These are phyloP conservation scores for Unio pictorum DNA, from an alignment of 2,888 invertebrate species.

Conservation along the genomic window DNA sequence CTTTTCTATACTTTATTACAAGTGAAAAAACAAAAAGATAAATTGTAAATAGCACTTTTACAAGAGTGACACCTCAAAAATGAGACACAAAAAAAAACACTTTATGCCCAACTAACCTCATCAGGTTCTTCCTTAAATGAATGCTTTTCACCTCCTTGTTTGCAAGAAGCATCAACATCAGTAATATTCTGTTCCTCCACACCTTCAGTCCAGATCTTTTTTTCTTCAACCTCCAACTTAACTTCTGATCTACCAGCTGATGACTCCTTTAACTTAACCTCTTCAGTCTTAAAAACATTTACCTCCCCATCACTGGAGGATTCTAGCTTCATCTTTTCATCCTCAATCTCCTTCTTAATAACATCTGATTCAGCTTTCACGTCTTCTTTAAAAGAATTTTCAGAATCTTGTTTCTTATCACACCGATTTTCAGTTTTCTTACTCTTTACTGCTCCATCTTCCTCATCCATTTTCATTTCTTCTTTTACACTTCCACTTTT, in stretches of 20 bases:
- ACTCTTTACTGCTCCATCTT: constrained; percentile 15
- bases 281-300: constrained; percentile 43
- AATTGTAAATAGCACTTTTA: background rate
- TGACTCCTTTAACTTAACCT: constrained; percentile 61
- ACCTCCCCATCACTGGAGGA: constrained; percentile 40
- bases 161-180: constrained; percentile 6
- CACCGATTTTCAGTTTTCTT: constrained; percentile 21
- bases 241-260: constrained; percentile 12
- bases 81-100: background rate
- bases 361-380: constrained; percentile 45
- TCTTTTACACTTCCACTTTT: background rate
- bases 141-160: constrained; percentile 10
- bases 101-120: constrained; percentile 6
- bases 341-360: constrained; percentile 38
- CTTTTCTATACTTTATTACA: no score
- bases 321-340: constrained; percentile 15
- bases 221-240: constrained; percentile 16
- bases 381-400: constrained; percentile 13
- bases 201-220: constrained; percentile 20
- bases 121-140: constrained; percentile 14
- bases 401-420: constrained; percentile 5
- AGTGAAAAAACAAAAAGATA: background rate
- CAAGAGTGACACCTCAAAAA: background rate
- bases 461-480: constrained; percentile 21
- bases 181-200: constrained; percentile 7